Conservation (phyloP, 2,797 vertebrate genomes). For the Myotis myotis region DNA sequence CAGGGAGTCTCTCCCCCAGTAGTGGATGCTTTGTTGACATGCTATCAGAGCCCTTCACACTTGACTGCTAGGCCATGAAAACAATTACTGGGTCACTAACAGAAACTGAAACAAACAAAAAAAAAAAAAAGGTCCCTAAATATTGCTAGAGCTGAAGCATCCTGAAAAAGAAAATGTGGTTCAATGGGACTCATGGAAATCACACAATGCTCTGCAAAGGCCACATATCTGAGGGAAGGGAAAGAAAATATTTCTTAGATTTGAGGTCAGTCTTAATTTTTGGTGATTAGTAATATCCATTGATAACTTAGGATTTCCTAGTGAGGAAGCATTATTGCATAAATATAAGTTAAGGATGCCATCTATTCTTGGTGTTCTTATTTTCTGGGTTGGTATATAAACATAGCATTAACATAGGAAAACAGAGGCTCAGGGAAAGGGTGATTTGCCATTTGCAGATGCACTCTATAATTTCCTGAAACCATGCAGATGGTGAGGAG, state of each 20-base stretch:
- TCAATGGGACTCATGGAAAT: background rate
- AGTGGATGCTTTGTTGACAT: constrained; percentile 70
- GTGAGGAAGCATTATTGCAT: background rate
- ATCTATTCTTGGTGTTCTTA: background rate
- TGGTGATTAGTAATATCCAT: background rate
- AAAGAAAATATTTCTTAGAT: background rate
- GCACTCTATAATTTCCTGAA: background rate
- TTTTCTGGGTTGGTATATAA: background rate
- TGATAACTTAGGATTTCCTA: background rate
- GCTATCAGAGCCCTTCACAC: constrained; percentile 62
- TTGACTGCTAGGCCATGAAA: constrained; percentile 69
- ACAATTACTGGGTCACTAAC: constrained; percentile 62
- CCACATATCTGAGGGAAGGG: background rate
- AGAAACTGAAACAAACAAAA: background rate
- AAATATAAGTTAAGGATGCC: background rate
- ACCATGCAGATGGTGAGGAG: background rate
- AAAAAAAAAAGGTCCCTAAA: background rate
- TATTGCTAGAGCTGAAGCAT: background rate
- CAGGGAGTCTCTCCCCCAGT: background rate
- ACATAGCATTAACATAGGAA: background rate
- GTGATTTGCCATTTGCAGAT: background rate
- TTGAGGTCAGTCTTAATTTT: background rate
- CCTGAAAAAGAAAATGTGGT: background rate
- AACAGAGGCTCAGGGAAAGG: background rate
- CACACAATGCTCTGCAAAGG: background rate